Percentiles rank a stretch among this genome's conserved stretches.
Conservation (phyloP, 2,888 invertebrate species). For the Acrobasis repandana region DNA sequence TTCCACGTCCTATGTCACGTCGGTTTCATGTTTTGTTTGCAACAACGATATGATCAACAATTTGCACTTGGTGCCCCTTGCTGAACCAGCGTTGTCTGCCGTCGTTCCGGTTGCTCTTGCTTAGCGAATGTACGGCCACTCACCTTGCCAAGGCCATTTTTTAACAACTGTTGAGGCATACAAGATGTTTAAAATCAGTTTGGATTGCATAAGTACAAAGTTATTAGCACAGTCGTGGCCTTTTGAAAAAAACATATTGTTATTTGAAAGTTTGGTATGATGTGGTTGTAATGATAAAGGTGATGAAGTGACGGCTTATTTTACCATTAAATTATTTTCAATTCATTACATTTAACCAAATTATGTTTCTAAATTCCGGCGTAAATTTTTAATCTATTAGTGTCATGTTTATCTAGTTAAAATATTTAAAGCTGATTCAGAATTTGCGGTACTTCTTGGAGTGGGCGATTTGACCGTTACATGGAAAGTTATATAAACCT, state of each 20-base stretch:
- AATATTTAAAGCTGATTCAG: not conserved
- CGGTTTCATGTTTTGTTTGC: not conserved
- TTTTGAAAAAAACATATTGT: not conserved
- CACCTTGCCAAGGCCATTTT: constrained; percentile 55
- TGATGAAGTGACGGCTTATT: not conserved
- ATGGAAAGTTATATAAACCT: not conserved
- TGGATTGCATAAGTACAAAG: not conserved
- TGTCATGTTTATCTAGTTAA: not conserved
- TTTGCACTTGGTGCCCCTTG: not conserved
- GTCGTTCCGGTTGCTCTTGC: constrained; percentile 31
- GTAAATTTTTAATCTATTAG: not conserved
- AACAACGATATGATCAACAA: constrained; percentile 9
- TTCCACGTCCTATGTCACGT: constrained; percentile 6
- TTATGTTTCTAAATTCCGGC: not conserved
- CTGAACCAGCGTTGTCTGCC: constrained; percentile 2
- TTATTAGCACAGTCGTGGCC: not conserved
- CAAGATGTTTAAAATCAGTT: constrained; percentile 36
- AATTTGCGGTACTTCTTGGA: not conserved
- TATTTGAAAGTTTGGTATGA: not conserved
- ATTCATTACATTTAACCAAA: not conserved
- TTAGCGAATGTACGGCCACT: constrained; percentile 46
- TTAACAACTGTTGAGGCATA: constrained; percentile 34
- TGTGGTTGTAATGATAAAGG: not conserved
- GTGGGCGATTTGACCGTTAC: constrained; percentile 3
- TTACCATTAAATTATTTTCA: not conserved